Base-by-base conservation (phyloP, 23 tunicate species). In the Aplidium turbinatum region DNA sequence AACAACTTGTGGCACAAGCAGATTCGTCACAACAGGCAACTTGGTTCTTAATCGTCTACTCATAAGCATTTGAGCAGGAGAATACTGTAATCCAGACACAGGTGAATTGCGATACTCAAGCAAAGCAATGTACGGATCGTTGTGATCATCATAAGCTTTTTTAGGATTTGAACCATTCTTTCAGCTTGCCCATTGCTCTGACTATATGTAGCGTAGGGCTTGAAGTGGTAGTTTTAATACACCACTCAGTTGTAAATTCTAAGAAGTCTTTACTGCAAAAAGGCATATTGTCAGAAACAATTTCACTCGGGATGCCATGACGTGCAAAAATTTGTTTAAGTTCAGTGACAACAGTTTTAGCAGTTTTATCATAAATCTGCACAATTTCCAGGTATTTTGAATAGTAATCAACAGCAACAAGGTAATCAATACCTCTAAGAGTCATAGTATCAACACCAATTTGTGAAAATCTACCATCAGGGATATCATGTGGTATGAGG, bases 361-460 rank as follows among this genome's bases (percentile, higher is more conserved):
- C 72, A 29, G 47, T 78, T 52, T 78, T 78, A 31, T 78, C 74
- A 32, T 66, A 26, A 65, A 73, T 32, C 4, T 21, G 18, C 30
- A 79, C 36, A 19, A 79, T 35, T 53, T 79, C 85, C 9, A 77
- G 77, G 36, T 52, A 79, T 38, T 79, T 79, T 3, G 85, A 68
- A 58, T 35, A 57, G 58, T 75, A 75, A 50, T 78, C 63, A 31
- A 78, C 83, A 63, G 46, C 53, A 1, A 81, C 47, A 20, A 81
- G 58, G 22, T 71, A 81, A 58, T 81, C 79, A 2, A 1, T 42
- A 30, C 35, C 51, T n/a, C 58, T 34, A 47, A 81, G 72, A 39
- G 76, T 68, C 76, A 81, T 51, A 18, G 72, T 71, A 30, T 81
- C 86, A 11, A 58, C 39, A 22, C 48, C 78, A 46, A 81, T 64